Conservation (phyloP, 2,888 invertebrate genomes). For the Epinotia bilunana region DNA sequence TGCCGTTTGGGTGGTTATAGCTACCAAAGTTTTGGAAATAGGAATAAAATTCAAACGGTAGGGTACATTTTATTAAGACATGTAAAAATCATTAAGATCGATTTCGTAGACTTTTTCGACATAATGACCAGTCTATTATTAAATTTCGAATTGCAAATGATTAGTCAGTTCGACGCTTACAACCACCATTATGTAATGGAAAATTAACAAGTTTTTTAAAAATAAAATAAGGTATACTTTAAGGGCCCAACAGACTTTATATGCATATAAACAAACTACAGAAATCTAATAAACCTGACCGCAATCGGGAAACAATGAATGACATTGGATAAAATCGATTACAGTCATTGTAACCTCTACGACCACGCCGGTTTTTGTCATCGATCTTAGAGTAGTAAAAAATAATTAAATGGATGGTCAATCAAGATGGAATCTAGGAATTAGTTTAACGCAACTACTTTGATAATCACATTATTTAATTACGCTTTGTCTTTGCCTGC, state of each 20-base stretch:
- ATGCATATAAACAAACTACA: not conserved
- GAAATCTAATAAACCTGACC: not conserved
- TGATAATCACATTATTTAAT: not conserved
- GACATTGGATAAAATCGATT: not conserved
- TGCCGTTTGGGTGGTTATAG: slow-evolving; percentile 16
- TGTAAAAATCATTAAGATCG: not conserved
- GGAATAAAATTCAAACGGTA: slow-evolving; percentile 11
- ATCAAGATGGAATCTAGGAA: not conserved
- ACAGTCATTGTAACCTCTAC: not conserved
- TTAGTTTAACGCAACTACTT: not conserved
- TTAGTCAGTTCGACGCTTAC: not conserved
- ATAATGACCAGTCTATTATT: not conserved
- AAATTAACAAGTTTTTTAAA: not conserved
- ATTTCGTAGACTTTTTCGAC: not conserved
- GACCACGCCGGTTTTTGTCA: not conserved
- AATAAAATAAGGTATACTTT: not conserved
- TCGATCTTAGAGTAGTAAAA: slow-evolving; percentile 13
- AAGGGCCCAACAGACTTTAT: not conserved
- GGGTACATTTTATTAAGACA: slow-evolving; percentile 7
- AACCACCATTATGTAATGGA: not conserved
- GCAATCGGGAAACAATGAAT: not conserved
- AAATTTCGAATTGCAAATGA: not conserved
- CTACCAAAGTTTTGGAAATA: slow-evolving; percentile 22
- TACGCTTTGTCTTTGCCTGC: not conserved
- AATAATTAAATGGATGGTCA: not conserved